phyloP scores from a whole-genome alignment of 2,888 invertebrate genomes.

The Tenthredo amoena region DNA sequence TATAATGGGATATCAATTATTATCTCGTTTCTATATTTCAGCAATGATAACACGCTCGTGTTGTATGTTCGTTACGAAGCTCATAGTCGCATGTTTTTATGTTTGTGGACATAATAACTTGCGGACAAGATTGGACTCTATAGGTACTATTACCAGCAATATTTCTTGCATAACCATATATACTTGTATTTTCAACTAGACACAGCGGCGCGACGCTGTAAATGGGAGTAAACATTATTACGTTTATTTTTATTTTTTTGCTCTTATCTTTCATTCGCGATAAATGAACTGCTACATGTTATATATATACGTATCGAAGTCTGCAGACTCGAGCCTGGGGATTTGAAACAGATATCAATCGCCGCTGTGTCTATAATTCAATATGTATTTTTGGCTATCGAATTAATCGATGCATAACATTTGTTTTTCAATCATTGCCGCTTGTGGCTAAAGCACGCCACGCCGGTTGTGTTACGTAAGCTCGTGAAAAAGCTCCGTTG shows the following conservation, averaged over 20 bases:
- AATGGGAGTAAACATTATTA: constrained; percentile 28
- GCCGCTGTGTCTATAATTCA: neutral
- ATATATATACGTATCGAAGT: neutral
- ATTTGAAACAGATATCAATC: neutral
- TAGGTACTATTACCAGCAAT: neutral
- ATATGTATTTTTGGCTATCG: constrained; percentile 32
- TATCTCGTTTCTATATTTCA: constrained; percentile 8
- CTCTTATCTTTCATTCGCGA: neutral
- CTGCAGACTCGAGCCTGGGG: neutral
- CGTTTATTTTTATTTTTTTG: neutral
- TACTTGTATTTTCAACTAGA: constrained; percentile 34
- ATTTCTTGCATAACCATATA: constrained; percentile 12
- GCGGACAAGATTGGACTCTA: neutral
- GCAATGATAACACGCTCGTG: neutral
- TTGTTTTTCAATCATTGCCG: neutral
- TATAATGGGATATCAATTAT: neutral
- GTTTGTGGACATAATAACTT: neutral
- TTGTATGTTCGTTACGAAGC: neutral
- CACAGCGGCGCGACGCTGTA: constrained; percentile 36
- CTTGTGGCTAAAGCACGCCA: neutral
- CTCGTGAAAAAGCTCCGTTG: neutral
- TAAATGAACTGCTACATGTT: neutral
- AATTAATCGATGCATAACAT: neutral
- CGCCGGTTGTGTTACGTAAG: constrained; percentile 3
- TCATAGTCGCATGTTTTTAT: neutral